Percentiles rank a stretch among this genome's conserved stretches.
These are phyloP conservation scores for Trematomus loennbergii DNA, from an alignment of 2,113 vertebrate species.

Conservation along the genomic window DNA sequence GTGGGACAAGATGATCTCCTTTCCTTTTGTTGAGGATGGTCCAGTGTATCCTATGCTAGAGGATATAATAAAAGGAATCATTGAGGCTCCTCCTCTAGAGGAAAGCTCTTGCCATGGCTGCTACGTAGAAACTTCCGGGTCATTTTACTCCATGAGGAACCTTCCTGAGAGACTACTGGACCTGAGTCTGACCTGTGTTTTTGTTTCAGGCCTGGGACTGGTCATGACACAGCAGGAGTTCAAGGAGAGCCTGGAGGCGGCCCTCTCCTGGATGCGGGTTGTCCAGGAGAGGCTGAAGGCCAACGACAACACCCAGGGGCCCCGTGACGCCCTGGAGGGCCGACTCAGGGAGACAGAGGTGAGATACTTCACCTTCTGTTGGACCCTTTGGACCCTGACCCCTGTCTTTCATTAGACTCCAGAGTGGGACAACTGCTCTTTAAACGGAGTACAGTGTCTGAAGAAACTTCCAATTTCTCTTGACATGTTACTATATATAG, in stretches of 20 bases:
- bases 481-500: neutral
- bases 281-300: conserved; percentile 88
- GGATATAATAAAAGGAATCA: too few relatives aligned
- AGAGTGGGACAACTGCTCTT: neutral
- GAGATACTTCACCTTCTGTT: conserved; percentile 13
- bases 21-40: too few relatives aligned
- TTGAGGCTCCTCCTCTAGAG: too few relatives aligned
- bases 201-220: conserved; percentile 11
- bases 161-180: too few relatives aligned
- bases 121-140: too few relatives aligned
- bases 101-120: too few relatives aligned
- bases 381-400: conserved; percentile 6
- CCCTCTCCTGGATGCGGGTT: conserved; percentile 90
- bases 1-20: too few relatives aligned
- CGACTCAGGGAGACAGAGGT: conserved; percentile 94
- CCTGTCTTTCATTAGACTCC: neutral
- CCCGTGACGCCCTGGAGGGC: conserved; percentile 89
- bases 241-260: conserved; percentile 85
- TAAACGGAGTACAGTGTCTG: neutral
- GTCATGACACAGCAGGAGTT: conserved; percentile 93
- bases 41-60: too few relatives aligned
- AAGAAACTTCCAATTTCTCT: neutral
- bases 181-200: neutral
- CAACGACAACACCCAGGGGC: conserved; percentile 93
- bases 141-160: too few relatives aligned